Conservation (phyloP, 2,888 invertebrate species). For the Geotrupes spiniger region DNA sequence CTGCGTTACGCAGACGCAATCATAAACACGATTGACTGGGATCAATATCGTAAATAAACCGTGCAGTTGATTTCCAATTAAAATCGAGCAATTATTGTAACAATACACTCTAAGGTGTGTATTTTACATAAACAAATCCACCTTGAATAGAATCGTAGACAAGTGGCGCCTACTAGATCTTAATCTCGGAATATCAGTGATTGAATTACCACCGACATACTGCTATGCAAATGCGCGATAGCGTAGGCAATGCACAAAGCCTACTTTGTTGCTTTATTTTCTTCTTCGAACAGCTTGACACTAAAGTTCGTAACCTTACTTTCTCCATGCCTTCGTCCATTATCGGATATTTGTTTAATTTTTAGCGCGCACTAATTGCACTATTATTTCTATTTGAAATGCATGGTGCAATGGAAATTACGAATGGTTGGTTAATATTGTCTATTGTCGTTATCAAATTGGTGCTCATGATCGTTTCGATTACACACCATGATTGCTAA, state of each 20-base stretch:
- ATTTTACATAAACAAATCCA: constrained; percentile 31
- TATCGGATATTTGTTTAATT: background rate
- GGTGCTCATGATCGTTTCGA: too few relatives aligned
- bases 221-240: constrained; percentile 23
- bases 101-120: constrained; percentile 29
- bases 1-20: background rate
- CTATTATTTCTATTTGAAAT: too few relatives aligned
- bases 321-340: background rate
- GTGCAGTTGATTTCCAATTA: constrained; percentile 26
- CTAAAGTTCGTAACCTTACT: constrained; percentile 16
- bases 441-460: too few relatives aligned
- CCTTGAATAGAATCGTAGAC: constrained; percentile 30
- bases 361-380: too few relatives aligned
- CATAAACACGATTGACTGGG: constrained; percentile 8
- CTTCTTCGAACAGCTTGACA: constrained; percentile 11
- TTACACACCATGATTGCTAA: too few relatives aligned
- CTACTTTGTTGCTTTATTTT: constrained; percentile 19
- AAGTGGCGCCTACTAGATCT: constrained; percentile 36
- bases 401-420: too few relatives aligned
- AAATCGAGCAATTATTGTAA: constrained; percentile 33
- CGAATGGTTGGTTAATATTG: too few relatives aligned
- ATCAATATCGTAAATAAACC: constrained; percentile 18
- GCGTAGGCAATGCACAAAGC: constrained; percentile 21
- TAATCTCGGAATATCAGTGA: constrained; percentile 31
- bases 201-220: constrained; percentile 28